These are phyloP conservation scores for Callospermophilus lateralis DNA, from an alignment of 2,113 vertebrate genomes.

Conservation along the genomic window DNA sequence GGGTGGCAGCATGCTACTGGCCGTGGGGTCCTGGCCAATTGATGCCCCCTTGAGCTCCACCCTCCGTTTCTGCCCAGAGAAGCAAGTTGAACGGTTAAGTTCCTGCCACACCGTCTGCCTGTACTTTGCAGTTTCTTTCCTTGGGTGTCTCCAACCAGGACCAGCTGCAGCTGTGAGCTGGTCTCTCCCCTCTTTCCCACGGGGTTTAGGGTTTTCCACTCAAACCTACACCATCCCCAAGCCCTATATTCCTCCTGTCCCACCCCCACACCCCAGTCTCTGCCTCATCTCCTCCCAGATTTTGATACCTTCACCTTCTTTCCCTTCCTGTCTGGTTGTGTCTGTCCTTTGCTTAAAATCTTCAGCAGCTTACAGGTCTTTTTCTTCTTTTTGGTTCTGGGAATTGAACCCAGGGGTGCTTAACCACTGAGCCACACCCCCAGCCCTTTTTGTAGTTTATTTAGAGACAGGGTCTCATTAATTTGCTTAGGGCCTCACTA, in stretches of 20 bases:
- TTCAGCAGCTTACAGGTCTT: no score
- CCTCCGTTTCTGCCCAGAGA: neutral
- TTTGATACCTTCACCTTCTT: neutral
- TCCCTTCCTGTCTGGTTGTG: neutral
- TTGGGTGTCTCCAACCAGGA: neutral
- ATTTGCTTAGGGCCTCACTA: no score
- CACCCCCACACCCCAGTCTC: neutral
- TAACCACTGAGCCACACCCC: neutral
- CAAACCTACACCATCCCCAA: neutral
- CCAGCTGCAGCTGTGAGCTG: neutral
- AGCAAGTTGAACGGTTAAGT: neutral
- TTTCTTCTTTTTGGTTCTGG: no score
- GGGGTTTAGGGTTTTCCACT: neutral
- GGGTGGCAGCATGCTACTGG: neutral
- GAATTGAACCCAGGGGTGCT: no score
- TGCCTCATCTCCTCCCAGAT: neutral
- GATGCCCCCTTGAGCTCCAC: neutral
- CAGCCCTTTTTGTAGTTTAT: neutral
- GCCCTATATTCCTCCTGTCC: no score
- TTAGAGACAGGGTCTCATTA: neutral
- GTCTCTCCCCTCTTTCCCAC: no score
- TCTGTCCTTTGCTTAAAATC: neutral
- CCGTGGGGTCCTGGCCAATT: fast-evolving
- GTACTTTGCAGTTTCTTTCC: neutral
- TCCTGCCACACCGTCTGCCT: neutral